Evolutionary conservation across 2,113 vertebrate genomes (phyloP).

Genomic region (Psittacula cyanocephala): DNA sequence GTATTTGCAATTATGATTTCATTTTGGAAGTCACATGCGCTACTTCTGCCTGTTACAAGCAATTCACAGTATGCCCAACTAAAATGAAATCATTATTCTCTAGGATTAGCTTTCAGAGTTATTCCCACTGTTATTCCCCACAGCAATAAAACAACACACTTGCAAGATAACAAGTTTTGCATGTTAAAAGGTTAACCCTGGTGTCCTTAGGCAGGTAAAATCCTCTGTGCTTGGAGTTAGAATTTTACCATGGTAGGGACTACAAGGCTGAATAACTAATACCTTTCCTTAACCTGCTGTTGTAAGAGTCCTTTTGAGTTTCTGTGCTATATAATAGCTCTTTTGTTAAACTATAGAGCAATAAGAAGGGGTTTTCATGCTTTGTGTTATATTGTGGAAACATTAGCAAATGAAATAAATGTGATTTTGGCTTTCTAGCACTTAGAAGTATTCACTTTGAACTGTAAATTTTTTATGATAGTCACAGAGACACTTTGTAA

Average conservation of each 20-base stretch:
- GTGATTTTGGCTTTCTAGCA: conserved; percentile 58
- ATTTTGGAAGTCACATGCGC: background rate
- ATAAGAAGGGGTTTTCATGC: background rate
- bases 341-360: conserved; percentile 30
- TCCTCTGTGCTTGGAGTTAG: background rate
- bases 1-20: background rate
- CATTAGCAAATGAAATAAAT: conserved; percentile 65
- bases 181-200: background rate
- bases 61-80: background rate
- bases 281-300: background rate
- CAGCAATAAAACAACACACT: background rate
- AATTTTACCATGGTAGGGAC: background rate
- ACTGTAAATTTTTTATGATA: conserved; percentile 72
- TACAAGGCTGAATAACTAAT: background rate
- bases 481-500: conserved; percentile 61
- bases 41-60: background rate
- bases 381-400: conserved; percentile 40
- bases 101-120: background rate
- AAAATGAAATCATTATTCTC: background rate
- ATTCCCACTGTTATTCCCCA: background rate
- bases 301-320: background rate
- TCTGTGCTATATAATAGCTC: background rate
- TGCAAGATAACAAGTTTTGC: background rate
- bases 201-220: background rate
- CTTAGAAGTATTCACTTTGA: conserved; percentile 64